These are phyloP conservation scores for Siphonodentalium dalli DNA, from an alignment of 2,888 invertebrate species.

Conservation along the genomic window DNA sequence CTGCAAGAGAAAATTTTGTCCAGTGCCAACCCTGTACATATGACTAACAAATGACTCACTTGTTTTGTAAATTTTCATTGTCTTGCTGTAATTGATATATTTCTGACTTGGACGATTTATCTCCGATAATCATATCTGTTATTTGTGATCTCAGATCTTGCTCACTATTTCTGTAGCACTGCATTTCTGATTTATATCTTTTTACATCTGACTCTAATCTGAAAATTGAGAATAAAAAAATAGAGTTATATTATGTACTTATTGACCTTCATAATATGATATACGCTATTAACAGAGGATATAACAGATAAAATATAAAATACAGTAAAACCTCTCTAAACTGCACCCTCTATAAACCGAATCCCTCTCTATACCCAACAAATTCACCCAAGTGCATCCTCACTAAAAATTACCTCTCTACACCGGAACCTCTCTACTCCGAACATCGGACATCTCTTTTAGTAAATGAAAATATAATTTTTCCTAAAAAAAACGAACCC, in stretches of 20 bases:
- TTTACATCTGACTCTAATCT: constrained; percentile 79
- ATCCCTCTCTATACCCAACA: no score
- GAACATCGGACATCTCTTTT: no score
- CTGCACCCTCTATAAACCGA: no score
- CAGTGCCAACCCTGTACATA: neutral
- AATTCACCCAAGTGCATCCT: no score
- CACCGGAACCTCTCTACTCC: no score
- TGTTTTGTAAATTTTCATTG: constrained; percentile 85
- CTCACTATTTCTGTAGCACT: constrained; percentile 75
- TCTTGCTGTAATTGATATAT: constrained; percentile 82
- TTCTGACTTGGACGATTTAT: constrained; percentile 76
- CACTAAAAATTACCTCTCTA: no score
- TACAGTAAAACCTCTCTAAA: no score
- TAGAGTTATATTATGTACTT: no score
- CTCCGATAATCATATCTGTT: constrained; percentile 72
- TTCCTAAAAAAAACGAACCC: neutral
- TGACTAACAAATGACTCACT: constrained; percentile 68
- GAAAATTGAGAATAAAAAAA: no score
- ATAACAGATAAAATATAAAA: neutral
- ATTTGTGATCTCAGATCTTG: constrained; percentile 78
- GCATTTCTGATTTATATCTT: constrained; percentile 76
- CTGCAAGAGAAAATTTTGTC: neutral
- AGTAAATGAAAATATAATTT: neutral
- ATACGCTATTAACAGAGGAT: no score
- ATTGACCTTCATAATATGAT: no score